Base-by-base conservation (phyloP, 2,888 invertebrate species). In the Oegoconia quadripuncta region DNA sequence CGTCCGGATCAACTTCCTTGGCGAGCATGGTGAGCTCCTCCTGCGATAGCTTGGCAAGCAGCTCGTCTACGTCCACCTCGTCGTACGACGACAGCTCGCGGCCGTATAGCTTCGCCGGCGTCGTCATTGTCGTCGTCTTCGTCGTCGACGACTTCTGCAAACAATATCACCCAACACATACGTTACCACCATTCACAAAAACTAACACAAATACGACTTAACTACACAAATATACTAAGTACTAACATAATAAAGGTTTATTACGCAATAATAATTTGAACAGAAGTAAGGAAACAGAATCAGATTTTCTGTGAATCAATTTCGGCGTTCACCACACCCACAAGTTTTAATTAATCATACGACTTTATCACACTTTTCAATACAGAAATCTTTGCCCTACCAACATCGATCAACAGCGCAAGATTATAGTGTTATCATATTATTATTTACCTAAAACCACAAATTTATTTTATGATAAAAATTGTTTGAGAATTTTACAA, bases 1-100 rank as follows among this genome's bases (percentile, higher is more conserved):
- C 98, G 90, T 99, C 99, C 52, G 99, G 99, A 89, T 99, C 99
- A 59, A 98, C 98, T 91, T 99, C 98, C 89, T 97, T 97, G 65
- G 98, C 97, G 66, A 99, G 90, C 81, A 98, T 95, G 68, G 96
- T 97, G 56, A 99, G 93, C 89, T 99, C 99, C 75, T 98, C 98
- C 34, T 95, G 93, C 42, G 97, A 94, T 50, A 99, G 90, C 77
- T 98, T 97, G 39, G 95, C 91, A 63, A 99, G 89, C 45, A 99
- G 90, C 62, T 97, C 96, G 74, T 99, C 99, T 57, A 99, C 95
- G 78, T 99, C 98, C 68, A 97, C 93, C 79, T 98, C 96, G 76
- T 97, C 97, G 74, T 96, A 97, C 62, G 93, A 92, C 68, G 94
- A 94, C 64, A 97, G 88, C 81, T 97, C 96, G 82, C 95, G 95